Percentiles rank a stretch among this genome's conserved stretches.
Conservation (phyloP, 2,797 vertebrate genomes). For the Percopsis omiscomaycus region DNA sequence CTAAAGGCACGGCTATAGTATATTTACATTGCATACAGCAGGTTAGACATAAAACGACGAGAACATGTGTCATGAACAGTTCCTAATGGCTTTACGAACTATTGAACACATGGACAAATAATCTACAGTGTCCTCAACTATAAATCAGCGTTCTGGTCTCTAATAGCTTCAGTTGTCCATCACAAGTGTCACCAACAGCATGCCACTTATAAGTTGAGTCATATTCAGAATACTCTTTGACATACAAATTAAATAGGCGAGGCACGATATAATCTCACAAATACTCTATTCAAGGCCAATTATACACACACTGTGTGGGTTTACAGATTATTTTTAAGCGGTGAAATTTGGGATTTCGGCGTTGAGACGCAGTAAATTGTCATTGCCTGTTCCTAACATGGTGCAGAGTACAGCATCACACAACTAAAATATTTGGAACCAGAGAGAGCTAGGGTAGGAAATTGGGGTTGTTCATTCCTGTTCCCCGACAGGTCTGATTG, state of each 20-base stretch:
- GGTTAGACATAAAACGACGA: slow-evolving; percentile 36
- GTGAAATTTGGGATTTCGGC: background rate
- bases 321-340: background rate
- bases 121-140: slow-evolving; percentile 10
- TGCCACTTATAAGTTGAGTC: slow-evolving; percentile 29
- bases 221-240: slow-evolving; percentile 9
- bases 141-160: slow-evolving; percentile 30
- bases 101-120: slow-evolving; percentile 9
- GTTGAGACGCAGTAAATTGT: background rate
- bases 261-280: background rate
- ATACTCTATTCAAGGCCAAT: background rate
- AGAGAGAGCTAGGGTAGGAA: no score
- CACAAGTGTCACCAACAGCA: slow-evolving; percentile 7
- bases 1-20: slow-evolving; percentile 73
- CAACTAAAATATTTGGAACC: no score
- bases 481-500: slow-evolving; percentile 31
- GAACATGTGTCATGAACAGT: slow-evolving; percentile 40
- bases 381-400: slow-evolving; percentile 10
- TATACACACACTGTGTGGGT: background rate
- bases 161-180: slow-evolving; percentile 31
- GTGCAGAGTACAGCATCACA: background rate
- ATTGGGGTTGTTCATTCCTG: slow-evolving; percentile 5
- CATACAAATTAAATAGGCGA: background rate
- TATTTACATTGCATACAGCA: slow-evolving; percentile 73
- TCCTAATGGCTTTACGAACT: slow-evolving; percentile 28